Evolutionary conservation across 1,140 invertebrate species (phyloP).

Genomic region (Dendrolimus kikuchii): DNA sequence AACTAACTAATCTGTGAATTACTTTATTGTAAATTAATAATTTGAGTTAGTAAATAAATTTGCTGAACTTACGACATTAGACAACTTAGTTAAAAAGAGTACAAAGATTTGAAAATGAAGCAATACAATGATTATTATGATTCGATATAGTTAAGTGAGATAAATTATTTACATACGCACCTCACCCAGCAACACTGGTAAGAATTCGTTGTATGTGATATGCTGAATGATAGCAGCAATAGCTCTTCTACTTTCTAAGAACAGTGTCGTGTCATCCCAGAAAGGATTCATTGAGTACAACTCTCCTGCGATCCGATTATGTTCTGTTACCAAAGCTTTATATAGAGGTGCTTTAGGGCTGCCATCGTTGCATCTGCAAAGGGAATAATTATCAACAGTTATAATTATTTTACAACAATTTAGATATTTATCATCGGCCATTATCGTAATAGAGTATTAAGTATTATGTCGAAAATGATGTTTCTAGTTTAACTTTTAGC

Average conservation of each 20-base stretch:
- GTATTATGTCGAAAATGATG: too few species aligned
- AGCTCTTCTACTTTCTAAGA: constrained; percentile 84
- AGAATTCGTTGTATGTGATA: constrained; percentile 88
- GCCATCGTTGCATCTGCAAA: constrained; percentile 57
- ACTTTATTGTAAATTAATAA: too few species aligned
- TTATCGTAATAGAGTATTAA: too few species aligned
- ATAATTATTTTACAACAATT: too few species aligned
- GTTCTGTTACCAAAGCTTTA: constrained; percentile 81
- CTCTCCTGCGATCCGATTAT: constrained; percentile 86
- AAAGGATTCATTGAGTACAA: constrained; percentile 83
- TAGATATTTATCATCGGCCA: too few species aligned
- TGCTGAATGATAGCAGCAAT: constrained; percentile 88
- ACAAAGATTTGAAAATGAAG: not conserved
- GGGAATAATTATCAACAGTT: not conserved
- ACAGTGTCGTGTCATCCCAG: constrained; percentile 89
- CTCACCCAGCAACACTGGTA: constrained; percentile 84
- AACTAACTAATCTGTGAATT: too few species aligned
- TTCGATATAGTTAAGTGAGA: not conserved
- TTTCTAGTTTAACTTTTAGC: too few species aligned
- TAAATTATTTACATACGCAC: constrained; percentile 32
- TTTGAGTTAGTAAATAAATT: too few species aligned
- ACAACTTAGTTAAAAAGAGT: too few species aligned
- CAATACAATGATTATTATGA: not conserved
- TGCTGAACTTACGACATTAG: too few species aligned
- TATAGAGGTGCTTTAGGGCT: constrained; percentile 72